Evolutionary conservation across 2,113 vertebrate genomes (phyloP).

Genomic region (Dinomys branickii): DNA sequence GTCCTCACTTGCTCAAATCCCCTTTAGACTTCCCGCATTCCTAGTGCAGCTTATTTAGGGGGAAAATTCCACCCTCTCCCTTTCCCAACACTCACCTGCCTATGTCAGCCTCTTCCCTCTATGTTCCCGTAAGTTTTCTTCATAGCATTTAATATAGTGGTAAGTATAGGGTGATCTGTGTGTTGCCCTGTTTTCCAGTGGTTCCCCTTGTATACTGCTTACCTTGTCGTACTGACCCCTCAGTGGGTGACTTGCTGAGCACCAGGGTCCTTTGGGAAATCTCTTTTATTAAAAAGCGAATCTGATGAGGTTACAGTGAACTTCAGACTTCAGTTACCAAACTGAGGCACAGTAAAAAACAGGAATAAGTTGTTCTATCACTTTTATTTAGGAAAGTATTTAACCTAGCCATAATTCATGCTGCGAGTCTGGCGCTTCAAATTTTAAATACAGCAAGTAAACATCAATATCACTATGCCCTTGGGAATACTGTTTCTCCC

Average conservation of each 20-base stretch:
- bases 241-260: not conserved
- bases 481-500: not conserved
- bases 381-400: not conserved
- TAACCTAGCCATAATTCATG: not conserved
- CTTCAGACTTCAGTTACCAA: not conserved
- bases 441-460: conserved; percentile 46
- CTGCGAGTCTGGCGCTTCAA: conserved; percentile 37
- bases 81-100: not conserved
- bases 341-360: not conserved
- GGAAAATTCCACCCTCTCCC: not conserved
- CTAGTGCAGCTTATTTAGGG: not conserved
- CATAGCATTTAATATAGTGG: not conserved
- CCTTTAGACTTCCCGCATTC: not conserved
- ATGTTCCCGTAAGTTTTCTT: not conserved
- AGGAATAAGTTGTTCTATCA: not conserved
- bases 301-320: not conserved
- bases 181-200: not conserved
- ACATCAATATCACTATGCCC: not conserved
- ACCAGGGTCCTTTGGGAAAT: not conserved
- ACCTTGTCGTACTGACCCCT: not conserved
- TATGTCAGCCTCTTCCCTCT: not conserved
- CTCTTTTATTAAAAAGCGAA: not conserved
- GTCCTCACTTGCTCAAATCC: not conserved
- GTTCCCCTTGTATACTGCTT: not conserved
- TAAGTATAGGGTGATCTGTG: not conserved